These are phyloP conservation scores for Tinea pellionella DNA, from an alignment of 2,888 invertebrate genomes.

Conservation along the genomic window DNA sequence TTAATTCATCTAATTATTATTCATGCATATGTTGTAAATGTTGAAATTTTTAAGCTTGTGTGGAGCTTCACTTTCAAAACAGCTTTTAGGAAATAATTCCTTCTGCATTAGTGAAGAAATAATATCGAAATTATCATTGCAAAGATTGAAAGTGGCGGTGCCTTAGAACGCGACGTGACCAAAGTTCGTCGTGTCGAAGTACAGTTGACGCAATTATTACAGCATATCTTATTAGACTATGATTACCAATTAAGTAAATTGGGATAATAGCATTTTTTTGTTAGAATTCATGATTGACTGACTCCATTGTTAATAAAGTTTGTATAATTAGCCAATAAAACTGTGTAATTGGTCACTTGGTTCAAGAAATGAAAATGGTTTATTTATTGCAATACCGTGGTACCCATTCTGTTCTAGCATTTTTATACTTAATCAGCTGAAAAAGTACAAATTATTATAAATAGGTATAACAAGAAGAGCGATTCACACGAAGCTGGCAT, in stretches of 20 bases:
- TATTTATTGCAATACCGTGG: neutral
- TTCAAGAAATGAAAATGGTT: neutral
- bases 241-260: conserved; percentile 3
- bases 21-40: neutral
- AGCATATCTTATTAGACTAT: neutral
- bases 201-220: neutral
- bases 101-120: conserved; percentile 8
- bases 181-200: neutral
- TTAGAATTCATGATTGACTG: neutral
- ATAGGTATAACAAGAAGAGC: too few species aligned
- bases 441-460: too few species aligned
- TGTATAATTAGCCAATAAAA: neutral
- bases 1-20: too few species aligned
- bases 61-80: neutral
- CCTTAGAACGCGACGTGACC: neutral
- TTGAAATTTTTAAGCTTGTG: neutral
- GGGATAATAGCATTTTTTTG: neutral
- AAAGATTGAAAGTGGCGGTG: conserved; percentile 9
- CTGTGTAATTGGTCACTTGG: neutral
- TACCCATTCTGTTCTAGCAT: neutral
- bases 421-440: too few species aligned
- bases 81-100: neutral
- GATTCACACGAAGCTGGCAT: too few species aligned
- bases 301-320: neutral
- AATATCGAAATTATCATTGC: conserved; percentile 8